Conservation (phyloP, 2,888 invertebrate species). For the Pyrgus malvae region DNA sequence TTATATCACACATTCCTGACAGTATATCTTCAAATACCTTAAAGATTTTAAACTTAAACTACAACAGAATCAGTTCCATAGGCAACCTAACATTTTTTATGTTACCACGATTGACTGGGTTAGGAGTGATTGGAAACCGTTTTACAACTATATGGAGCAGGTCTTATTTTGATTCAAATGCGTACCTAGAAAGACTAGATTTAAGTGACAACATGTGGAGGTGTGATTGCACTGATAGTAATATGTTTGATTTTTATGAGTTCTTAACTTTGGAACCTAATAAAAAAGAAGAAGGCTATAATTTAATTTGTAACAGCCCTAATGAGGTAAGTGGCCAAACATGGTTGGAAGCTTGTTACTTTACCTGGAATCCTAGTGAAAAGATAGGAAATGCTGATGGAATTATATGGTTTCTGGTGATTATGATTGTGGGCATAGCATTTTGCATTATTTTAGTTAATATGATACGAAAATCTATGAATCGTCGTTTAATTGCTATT, state of each 20-base stretch:
- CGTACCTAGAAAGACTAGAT: conserved; percentile 80
- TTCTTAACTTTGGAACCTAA: conserved; percentile 81
- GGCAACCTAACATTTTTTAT: conserved; percentile 84
- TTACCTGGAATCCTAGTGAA: conserved; percentile 80
- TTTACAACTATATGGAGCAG: conserved; percentile 84
- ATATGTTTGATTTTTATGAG: conserved; percentile 83
- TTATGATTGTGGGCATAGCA: conserved; percentile 77
- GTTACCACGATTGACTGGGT: conserved; percentile 81
- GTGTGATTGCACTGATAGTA: conserved; percentile 85
- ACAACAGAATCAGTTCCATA: conserved; percentile 82
- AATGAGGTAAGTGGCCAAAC: conserved; percentile 82
- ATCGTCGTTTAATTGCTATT: conserved; percentile 72
- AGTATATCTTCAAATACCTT: conserved; percentile 83
- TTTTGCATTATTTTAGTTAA: conserved; percentile 78
- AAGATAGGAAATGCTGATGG: conserved; percentile 65
- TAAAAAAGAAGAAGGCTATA: conserved; percentile 73
- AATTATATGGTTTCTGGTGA: conserved; percentile 82
- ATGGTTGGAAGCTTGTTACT: conserved; percentile 86
- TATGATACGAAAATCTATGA: conserved; percentile 79
- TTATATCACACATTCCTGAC: conserved; percentile 83
- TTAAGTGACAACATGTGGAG: conserved; percentile 89
- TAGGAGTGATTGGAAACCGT: conserved; percentile 87
- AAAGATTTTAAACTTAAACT: conserved; percentile 81
- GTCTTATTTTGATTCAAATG: conserved; percentile 82
- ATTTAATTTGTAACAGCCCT: conserved; percentile 86